Conservation (phyloP, 30 jellyfish, hydroid and myxozoan genomes). For the Hydractinia symbiolongicarpus region DNA sequence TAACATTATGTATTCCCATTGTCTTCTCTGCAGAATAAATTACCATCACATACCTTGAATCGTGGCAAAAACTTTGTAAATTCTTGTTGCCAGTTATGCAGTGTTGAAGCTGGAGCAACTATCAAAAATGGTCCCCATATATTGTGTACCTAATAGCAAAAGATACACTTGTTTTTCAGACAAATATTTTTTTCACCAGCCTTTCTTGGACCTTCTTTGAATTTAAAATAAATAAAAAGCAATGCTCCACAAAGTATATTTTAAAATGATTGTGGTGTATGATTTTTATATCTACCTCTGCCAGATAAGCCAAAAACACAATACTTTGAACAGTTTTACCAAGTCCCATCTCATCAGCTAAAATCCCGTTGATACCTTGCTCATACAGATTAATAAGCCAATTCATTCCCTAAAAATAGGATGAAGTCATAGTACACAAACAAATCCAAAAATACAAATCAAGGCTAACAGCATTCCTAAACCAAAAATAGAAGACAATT, state of each 20-base stretch:
- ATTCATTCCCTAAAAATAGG: slow-evolving; percentile 68
- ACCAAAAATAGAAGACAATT: background rate
- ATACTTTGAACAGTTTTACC: slow-evolving; percentile 98
- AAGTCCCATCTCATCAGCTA: slow-evolving; percentile 99
- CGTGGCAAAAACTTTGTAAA: slow-evolving; percentile 91
- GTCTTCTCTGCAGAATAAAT: background rate
- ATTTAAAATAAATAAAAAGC: too few relatives aligned
- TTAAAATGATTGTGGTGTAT: background rate
- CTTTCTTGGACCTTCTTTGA: too few relatives aligned
- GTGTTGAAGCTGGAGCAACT: slow-evolving; percentile 99
- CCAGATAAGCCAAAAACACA: slow-evolving; percentile 89
- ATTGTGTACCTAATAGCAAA: slow-evolving; percentile 58
- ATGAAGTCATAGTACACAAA: background rate
- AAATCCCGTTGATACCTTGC: slow-evolving; percentile 97
- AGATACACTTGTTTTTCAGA: background rate
- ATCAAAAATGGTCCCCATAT: slow-evolving; percentile 99
- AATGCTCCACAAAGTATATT: too few relatives aligned
- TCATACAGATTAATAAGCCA: slow-evolving; percentile 93
- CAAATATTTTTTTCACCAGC: too few relatives aligned
- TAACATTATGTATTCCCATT: background rate
- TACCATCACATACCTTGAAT: slow-evolving; percentile 61
- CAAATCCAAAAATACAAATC: background rate
- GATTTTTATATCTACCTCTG: slow-evolving; percentile 65
- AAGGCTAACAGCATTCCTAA: background rate
- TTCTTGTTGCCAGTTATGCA: slow-evolving; percentile 99